Evolutionary conservation across 2,113 vertebrate genomes (phyloP).

Genomic region (Poeciliopsis prolifica): DNA sequence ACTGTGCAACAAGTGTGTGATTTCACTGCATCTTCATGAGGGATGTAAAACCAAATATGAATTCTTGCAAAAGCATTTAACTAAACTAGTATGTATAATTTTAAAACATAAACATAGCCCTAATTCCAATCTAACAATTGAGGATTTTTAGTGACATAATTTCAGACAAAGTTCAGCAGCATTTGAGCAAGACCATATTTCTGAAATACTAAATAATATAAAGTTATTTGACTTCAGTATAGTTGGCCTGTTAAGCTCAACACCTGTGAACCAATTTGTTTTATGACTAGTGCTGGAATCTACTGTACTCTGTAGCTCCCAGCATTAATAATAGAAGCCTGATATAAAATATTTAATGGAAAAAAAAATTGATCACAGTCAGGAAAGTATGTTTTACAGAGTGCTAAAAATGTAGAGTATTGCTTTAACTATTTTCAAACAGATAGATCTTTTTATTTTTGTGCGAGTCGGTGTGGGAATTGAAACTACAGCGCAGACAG

Average conservation of each 20-base stretch:
- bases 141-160: constrained; percentile 2
- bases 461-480: neutral
- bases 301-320: neutral
- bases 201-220: neutral
- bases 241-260: neutral
- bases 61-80: no score
- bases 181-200: constrained; percentile 1
- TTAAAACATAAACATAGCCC: neutral
- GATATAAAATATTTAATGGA: neutral
- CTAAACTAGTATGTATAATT: no score
- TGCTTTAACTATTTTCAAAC: neutral
- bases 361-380: constrained; percentile 2
- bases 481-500: constrained; percentile 24
- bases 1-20: no score
- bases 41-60: no score
- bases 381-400: neutral
- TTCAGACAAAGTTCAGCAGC: neutral
- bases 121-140: neutral
- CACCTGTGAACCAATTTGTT: constrained; percentile 3
- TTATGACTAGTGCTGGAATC: neutral
- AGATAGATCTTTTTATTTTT: neutral
- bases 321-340: constrained; percentile 1
- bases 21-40: no score
- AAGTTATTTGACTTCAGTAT: neutral
- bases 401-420: neutral